phyloP scores from a whole-genome alignment of 2,888 invertebrate genomes.

The Eledona agricola region DNA sequence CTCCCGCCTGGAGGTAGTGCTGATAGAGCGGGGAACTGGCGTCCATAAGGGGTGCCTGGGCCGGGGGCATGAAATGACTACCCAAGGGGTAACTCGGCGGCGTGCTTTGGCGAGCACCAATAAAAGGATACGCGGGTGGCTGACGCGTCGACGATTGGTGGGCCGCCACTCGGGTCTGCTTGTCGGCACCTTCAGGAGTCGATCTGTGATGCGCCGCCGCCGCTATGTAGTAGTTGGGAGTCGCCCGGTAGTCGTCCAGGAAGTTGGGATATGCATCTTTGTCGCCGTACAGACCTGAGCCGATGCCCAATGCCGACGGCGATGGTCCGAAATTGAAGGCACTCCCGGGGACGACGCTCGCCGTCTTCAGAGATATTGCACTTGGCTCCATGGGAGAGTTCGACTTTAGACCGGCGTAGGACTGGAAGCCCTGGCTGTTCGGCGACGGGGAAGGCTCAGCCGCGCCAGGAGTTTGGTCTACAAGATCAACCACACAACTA shows the following conservation, averaged over 20 bases:
- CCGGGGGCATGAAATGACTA: slow-evolving; percentile 69
- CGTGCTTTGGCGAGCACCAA: slow-evolving; percentile 69
- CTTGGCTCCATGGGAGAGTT: slow-evolving; percentile 56
- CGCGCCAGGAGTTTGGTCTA: slow-evolving; percentile 30
- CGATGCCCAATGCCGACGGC: slow-evolving; percentile 67
- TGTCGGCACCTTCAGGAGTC: slow-evolving; percentile 61
- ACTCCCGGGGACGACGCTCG: slow-evolving; percentile 80
- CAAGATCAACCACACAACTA: no score
- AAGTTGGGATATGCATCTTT: slow-evolving; percentile 74
- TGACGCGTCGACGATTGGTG: slow-evolving; percentile 57
- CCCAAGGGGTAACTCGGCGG: slow-evolving; percentile 68
- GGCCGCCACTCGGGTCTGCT: slow-evolving; percentile 55
- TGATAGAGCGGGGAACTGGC: slow-evolving; percentile 75
- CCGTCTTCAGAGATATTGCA: slow-evolving; percentile 72
- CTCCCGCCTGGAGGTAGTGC: slow-evolving; percentile 72
- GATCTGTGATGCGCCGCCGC: slow-evolving; percentile 59
- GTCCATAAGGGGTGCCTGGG: slow-evolving; percentile 66
- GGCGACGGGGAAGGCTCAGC: slow-evolving; percentile 38
- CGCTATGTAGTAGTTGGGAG: slow-evolving; percentile 69
- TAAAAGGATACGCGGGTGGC: slow-evolving; percentile 67
- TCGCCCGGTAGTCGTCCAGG: slow-evolving; percentile 73
- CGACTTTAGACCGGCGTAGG: slow-evolving; percentile 67
- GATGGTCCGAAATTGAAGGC: slow-evolving; percentile 86
- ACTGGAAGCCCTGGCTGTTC: slow-evolving; percentile 66
- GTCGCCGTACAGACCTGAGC: slow-evolving; percentile 69